A percentile compares a stretch with the other conserved stretches of the same genome.
phyloP scores from a whole-genome alignment of 2,888 invertebrate species.

The Pachliopta kotzebuea region DNA sequence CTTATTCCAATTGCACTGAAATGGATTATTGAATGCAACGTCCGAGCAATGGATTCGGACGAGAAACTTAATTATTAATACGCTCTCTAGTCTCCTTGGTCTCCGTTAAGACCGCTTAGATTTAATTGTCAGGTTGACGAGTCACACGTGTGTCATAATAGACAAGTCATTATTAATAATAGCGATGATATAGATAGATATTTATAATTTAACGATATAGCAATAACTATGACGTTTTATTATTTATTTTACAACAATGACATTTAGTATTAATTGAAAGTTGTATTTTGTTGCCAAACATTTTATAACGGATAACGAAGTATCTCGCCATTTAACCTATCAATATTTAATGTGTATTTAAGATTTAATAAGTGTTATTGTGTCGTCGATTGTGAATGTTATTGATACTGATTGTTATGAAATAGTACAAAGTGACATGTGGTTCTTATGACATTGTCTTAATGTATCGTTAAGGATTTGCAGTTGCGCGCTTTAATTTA shows the following conservation, averaged over 20 bases:
- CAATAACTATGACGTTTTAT: constrained; percentile 6
- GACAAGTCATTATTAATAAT: constrained; percentile 14
- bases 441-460: constrained; percentile 9
- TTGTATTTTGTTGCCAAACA: constrained; percentile 20
- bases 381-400: constrained; percentile 18
- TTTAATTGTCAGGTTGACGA: constrained; percentile 4
- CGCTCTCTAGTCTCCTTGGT: constrained; percentile 20
- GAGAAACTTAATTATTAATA: constrained; percentile 4
- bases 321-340: constrained; percentile 14
- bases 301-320: neutral
- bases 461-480: constrained; percentile 7
- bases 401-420: constrained; percentile 9
- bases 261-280: neutral
- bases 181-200: constrained; percentile 7
- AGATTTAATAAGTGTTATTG: constrained; percentile 13
- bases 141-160: neutral
- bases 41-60: neutral
- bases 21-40: constrained; percentile 25
- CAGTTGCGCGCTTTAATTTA: constrained; percentile 24
- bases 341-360: constrained; percentile 2
- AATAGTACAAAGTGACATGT: constrained; percentile 26
- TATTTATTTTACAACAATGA: constrained; percentile 7
- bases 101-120: constrained; percentile 4
- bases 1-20: constrained; percentile 33
- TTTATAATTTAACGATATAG: constrained; percentile 11